Base-by-base conservation (phyloP, 1,140 invertebrate genomes). In the Popillia japonica region DNA sequence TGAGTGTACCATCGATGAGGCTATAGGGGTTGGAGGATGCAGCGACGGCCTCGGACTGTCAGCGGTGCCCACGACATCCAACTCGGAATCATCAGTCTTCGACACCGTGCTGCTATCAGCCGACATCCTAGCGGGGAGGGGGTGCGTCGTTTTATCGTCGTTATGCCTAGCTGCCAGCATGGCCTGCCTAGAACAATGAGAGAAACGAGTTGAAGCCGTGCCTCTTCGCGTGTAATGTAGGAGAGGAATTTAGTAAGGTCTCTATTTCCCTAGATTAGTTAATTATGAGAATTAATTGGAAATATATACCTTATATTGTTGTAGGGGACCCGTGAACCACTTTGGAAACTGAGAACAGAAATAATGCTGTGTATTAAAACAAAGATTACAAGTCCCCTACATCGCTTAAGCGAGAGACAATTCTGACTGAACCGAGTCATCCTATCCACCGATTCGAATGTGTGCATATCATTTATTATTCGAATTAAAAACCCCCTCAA, bases 61-160 rank as follows among this genome's bases (percentile, higher is more conserved):
- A 17, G 89, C 89, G 22, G 95, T 95, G 0, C 95, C 95, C 0
- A 96, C 96, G 1, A 96, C 96, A 86, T 96, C 95, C 81, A 97
- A 88, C 34, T 95, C 91, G 82, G 95, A 94, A 84, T 97, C 95
- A 42, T 96, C 95, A 92, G 82, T 94, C 92, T 86, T 92, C 86
- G 84, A 85, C 20, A 85, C 86, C 42, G 83, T 85, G 82, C 86
- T 86, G 83, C 86, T 86, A 81, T 86, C 86, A 76, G 86, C 81
- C 83, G 83, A 77, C 86, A 87, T 78, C 79, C 87, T 77, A 78
- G 87, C 82, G 82, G 87, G 85, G 82, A 87, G 81, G 81, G 88
- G 86, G 81, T 86, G 85, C 81, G 84, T 86, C 85, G 88, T 85
- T 83, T 89, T 82, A 84, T 88, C 83, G 83, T 89, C 82, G 82